phyloP scores from a whole-genome alignment of 2,888 invertebrate species.

The Ormyrus thymus region DNA sequence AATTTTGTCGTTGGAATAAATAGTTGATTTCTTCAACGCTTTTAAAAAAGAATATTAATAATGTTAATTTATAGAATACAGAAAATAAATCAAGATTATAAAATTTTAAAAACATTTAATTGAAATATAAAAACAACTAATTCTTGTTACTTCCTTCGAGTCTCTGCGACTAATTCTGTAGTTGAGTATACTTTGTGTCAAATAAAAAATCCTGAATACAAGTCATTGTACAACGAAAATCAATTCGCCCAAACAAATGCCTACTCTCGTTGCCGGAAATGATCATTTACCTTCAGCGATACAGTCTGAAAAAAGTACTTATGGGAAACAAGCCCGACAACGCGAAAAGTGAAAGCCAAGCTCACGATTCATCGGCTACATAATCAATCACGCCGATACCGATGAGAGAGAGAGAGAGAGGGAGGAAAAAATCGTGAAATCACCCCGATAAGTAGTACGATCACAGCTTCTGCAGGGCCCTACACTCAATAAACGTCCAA shows the following conservation, averaged over 20 bases:
- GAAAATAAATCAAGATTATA: too few species aligned
- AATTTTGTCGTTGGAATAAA: too few species aligned
- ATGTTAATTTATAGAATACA: too few species aligned
- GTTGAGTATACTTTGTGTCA: too few species aligned
- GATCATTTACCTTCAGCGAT: background rate
- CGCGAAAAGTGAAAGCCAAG: conserved; percentile 16
- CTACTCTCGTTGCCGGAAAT: background rate
- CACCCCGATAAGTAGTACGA: conserved; percentile 34
- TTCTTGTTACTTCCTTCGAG: too few species aligned
- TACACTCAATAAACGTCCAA: conserved; percentile 49
- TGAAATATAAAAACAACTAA: too few species aligned
- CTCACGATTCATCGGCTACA: conserved; percentile 21
- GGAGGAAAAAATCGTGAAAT: conserved; percentile 18
- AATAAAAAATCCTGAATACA: too few species aligned
- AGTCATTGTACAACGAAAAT: background rate
- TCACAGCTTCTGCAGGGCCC: background rate
- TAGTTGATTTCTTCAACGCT: too few species aligned
- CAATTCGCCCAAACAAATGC: background rate
- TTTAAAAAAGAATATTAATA: too few species aligned
- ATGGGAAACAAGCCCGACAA: background rate
- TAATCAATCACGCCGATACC: conserved; percentile 35
- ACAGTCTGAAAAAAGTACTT: background rate
- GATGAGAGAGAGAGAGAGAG: background rate
- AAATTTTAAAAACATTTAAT: too few species aligned
- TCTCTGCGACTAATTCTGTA: too few species aligned